Evolutionary conservation across 2,797 vertebrate species (phyloP), one percentile per base, ranked within the genome.

Genomic region (Malurus leucopterus): DNA sequence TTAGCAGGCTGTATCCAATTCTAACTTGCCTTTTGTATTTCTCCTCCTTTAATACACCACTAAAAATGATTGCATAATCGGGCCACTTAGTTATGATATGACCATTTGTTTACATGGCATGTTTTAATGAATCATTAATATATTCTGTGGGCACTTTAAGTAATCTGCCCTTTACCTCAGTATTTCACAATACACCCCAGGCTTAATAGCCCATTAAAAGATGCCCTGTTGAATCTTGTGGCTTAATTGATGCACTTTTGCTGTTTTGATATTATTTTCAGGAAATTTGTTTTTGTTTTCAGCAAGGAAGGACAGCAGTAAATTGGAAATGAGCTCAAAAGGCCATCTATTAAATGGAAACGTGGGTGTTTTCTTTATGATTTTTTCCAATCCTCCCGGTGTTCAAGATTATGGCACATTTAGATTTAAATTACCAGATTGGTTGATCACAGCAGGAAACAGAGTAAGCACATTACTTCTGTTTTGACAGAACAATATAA

Each of bases 401-500:
- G 90, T 84, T 95, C 88, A 93, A 95, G 92, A 95, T 92, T 93
- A 92, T 94, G 93, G 75, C 65, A 94, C 79, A 91, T 97, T 95
- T 94, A 95, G 93, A 95, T 96, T 95, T 94, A 95, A 96, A 95
- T 93, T 89, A 83, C 78, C 69, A 91, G 92, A 97, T n/a, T 71
- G 62, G 79, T 95, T 96, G 89, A 94, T 92, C 94, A 93, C 91
- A 96, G 94, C 86, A 89, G 86, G 94, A 94, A 92, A 90, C 11
- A 93, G 58, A 93, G 76, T 95, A 96, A 96, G 88, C 91, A 94
- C 65, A 95, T 95, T 96, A 96, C 90, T 95, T 95, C 88, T 91
- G 62, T 95, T 96, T 92, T 95, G 92, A 95, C 95, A 96, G 92
- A 96, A 91, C 84, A 96, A 93, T 79, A 87, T 93, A 91, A 85